Evolutionary conservation across 1,140 invertebrate species (phyloP), one percentile per base, ranked within the genome.

Genomic region (Drosophila prosaltans): DNA sequence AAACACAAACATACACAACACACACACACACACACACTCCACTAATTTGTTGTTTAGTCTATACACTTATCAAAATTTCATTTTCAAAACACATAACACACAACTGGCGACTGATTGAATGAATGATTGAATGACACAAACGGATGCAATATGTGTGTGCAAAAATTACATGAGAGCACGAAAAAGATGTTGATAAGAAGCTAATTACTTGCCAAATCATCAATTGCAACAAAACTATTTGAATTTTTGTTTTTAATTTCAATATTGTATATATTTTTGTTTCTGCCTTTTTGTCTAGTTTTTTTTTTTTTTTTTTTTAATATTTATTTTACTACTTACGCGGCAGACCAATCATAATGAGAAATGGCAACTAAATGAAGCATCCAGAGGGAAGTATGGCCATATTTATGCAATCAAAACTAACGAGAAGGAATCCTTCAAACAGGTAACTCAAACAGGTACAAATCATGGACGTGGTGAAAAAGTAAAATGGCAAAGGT

Each of bases 341-440:
- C 89, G 83, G 83, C 83, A 86, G 55, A 78, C 80, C 80, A 65
- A 86, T 78, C 84, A 88, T 88, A 67, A 43, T 77, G 39, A 71
- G 63, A 54, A 45, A 61, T 62, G 16, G 68, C 72, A 65, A 78
- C 75, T 78, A 70, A 77, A 65, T 77, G 55, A 24, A 2, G 7
- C 3, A 74, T 61, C 54, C 58, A 64, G 65, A 55, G 58, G 39
- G 40, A 67, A 59, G 61, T 24, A 41, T 76, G 45, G 73, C 58
- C 36, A 45, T 74, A 59, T 69, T 75, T 69, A 64, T 64, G 43
- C 41, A 70, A 1, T 65, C 65, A 32, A 75, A 75, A 63, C 10
- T 24, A 26, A 24, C 41, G 43, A 51, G 21, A 51, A 10, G 45
- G 45, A 10, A 26, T 51, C 21, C 21, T 9, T 51, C 10, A 51